Conservation (phyloP, 1,140 invertebrate species). For the Tetraneura akinire region DNA sequence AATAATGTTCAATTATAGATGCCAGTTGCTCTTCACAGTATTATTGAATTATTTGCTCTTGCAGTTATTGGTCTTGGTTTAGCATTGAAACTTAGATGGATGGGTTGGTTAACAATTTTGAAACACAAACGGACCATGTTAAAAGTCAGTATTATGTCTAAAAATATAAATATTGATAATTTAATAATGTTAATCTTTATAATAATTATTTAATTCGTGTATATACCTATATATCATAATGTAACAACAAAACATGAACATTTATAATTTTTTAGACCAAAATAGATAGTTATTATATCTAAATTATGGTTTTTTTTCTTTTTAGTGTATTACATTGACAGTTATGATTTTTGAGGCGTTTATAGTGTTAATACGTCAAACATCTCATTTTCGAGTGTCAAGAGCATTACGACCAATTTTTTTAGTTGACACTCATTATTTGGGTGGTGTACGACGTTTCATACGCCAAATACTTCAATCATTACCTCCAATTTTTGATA, state of each 20-base stretch:
- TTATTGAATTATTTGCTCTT: constrained; percentile 78
- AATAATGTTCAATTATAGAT: constrained; percentile 60
- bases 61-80: constrained; percentile 77
- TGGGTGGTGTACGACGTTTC: constrained; percentile 72
- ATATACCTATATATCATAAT: no score
- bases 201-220: no score
- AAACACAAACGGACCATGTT: constrained; percentile 82
- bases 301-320: constrained; percentile 49
- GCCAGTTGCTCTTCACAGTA: constrained; percentile 78
- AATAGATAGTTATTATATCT: constrained; percentile 13
- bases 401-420: constrained; percentile 86
- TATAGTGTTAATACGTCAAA: constrained; percentile 77
- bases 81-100: constrained; percentile 80
- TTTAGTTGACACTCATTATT: constrained; percentile 83
- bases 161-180: background rate
- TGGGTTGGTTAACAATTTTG: constrained; percentile 79
- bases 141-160: constrained; percentile 66
- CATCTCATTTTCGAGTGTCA: constrained; percentile 84
- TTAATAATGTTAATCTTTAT: no score
- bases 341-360: constrained; percentile 86
- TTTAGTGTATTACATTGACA: constrained; percentile 72
- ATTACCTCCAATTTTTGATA: constrained; percentile 84
- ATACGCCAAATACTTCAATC: constrained; percentile 80
- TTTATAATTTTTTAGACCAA: background rate
- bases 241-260: no score